Evolutionary conservation across 2,113 vertebrate species (phyloP), one percentile per base, ranked within the genome.

Genomic region (Damaliscus lunatus): DNA sequence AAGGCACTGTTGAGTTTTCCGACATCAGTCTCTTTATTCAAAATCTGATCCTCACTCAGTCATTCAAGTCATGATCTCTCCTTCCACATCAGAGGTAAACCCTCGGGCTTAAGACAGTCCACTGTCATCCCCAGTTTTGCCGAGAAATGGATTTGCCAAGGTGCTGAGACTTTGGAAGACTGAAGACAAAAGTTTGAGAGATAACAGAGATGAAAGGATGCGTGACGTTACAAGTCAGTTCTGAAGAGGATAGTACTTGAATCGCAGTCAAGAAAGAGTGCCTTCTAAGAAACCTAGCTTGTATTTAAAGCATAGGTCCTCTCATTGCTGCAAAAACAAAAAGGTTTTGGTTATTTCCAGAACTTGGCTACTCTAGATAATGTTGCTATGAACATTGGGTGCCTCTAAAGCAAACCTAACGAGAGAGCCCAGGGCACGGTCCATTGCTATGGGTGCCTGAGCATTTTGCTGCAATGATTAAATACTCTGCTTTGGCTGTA

Each of bases 161-260:
- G 48, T 94, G 36, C 31, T 71, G 64, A 91, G 64, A 43, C 57
- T 88, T 94, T 67, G 29, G 57, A 52, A 82, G 43, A 9, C 6
- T 81, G n/a, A 91, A 40, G 71, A 55, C 25, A 74, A 89, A 60
- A 46, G 3, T 5, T 29, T 81, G 78, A 95, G 93, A 78, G n/a
- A 50, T 6, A 59, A 21, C 19, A 82, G n/a, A 89, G 50, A 29
- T 88, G 52, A n/a, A 43, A 64, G 62, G 29, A 67, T 43, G 2
- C 2, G 0, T 29, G 60, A 60, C 2, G 10, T n/a, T 50, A 9
- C 7, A 27, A 33, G 71, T 21, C 25, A 80, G 0, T 48, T 96
- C 50, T 33, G 21, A 87, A 94, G 21, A 71, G 23, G 6, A 36
- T 33, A 36, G 14, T 14, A 5, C 31, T 33, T 46, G 53, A 53